Evolutionary conservation across 2,888 invertebrate genomes (phyloP).

Genomic region (Eristalinus aeneus): DNA sequence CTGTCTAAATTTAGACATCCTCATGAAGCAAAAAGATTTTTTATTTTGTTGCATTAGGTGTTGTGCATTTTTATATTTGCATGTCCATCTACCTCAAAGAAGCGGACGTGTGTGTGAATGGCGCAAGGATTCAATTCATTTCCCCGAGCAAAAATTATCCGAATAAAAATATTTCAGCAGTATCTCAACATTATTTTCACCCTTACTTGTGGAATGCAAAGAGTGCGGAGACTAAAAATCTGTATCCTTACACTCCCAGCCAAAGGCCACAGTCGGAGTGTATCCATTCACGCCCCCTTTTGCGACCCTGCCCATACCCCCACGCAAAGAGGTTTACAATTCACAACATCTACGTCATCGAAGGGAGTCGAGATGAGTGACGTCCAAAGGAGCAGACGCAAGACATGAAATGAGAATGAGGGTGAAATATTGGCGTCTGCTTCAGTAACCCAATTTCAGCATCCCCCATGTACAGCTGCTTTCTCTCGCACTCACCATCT

Average conservation of each 20-base stretch:
- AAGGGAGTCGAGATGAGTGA: conserved; percentile 44
- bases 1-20: conserved; percentile 58
- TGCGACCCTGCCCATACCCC: not conserved
- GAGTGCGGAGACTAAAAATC: not conserved
- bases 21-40: not conserved
- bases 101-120: not conserved
- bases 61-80: not conserved
- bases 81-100: not conserved
- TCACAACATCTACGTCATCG: conserved; percentile 60
- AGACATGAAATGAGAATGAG: conserved; percentile 33
- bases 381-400: conserved; percentile 32
- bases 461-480: not conserved
- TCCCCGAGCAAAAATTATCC: not conserved
- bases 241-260: conserved; percentile 49
- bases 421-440: conserved; percentile 65
- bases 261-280: conserved; percentile 19
- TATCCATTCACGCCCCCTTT: conserved; percentile 39
- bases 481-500: conserved; percentile 63
- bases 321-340: not conserved
- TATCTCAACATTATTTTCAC: not conserved
- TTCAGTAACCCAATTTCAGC: conserved; percentile 61
- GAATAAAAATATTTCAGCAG: not conserved
- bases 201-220: conserved; percentile 46
- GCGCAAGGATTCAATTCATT: not conserved
- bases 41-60: not conserved